Conservation (phyloP, 2,113 vertebrate genomes). For the Xenopus laevis region DNA sequence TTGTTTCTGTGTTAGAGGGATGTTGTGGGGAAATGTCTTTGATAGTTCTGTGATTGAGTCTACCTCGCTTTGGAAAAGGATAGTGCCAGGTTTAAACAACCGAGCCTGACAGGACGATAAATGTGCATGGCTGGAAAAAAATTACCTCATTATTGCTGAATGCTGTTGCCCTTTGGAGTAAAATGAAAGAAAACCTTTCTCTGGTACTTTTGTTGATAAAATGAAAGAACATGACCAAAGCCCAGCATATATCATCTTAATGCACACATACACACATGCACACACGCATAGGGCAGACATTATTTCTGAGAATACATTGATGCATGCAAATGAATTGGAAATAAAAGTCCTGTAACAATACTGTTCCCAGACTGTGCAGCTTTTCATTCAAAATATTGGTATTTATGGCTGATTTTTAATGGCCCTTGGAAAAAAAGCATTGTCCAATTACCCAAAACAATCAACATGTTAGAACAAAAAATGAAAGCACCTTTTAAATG, state of each 20-base stretch:
- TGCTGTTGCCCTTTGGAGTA: conserved; percentile 62
- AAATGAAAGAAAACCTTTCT: conserved; percentile 64
- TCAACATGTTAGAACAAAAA: conserved; percentile 71
- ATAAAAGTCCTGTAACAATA: conserved; percentile 58
- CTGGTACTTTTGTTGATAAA: conserved; percentile 61
- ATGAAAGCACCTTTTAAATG: conserved; percentile 67
- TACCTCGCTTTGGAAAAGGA: conserved; percentile 57
- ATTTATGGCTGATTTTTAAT: conserved; percentile 58
- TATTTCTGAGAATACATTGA: conserved; percentile 59
- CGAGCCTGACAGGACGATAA: conserved; percentile 55
- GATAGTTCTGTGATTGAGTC: conserved; percentile 64
- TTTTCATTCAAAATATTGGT: conserved; percentile 66
- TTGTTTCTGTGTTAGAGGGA: conserved; percentile 56
- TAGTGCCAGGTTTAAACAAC: conserved; percentile 51
- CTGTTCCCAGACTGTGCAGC: conserved; percentile 68
- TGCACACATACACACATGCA: conserved; percentile 51
- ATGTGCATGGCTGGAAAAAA: conserved; percentile 56
- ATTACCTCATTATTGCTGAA: conserved; percentile 57
- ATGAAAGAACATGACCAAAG: conserved; percentile 63
- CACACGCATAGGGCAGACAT: conserved; percentile 60
- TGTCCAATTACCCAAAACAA: conserved; percentile 67
- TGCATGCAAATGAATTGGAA: conserved; percentile 64
- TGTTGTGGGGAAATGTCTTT: conserved; percentile 62
- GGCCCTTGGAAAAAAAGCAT: conserved; percentile 66
- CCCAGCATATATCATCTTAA: conserved; percentile 57